Conservation (phyloP, 2,113 vertebrate genomes). For the Bolborhynchus lineola region DNA sequence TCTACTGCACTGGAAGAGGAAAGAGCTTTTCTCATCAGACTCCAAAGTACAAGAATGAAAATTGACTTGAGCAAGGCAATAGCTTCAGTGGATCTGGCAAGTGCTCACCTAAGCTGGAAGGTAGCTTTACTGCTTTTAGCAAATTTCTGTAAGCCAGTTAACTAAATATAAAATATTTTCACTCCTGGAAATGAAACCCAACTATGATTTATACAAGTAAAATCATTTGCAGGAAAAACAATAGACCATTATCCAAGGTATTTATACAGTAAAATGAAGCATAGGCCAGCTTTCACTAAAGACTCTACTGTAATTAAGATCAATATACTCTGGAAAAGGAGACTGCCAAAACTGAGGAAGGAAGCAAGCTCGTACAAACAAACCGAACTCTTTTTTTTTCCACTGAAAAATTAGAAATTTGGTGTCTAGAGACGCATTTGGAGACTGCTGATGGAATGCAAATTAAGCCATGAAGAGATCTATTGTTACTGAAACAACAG, state of each 20-base stretch:
- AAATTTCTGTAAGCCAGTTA: not conserved
- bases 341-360: not conserved
- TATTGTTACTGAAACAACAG: not conserved
- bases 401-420: not conserved
- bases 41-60: not conserved
- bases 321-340: not conserved
- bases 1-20: not conserved
- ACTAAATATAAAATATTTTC: not conserved
- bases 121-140: not conserved
- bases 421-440: not conserved
- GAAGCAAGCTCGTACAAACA: not conserved
- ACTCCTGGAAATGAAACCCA: not conserved
- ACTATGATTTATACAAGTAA: not conserved
- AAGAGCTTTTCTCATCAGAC: not conserved
- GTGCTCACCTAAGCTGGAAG: not conserved
- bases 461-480: not conserved
- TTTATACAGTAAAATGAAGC: not conserved
- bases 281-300: not conserved
- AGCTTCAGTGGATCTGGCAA: not conserved
- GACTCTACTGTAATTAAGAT: not conserved
- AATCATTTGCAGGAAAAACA: not conserved
- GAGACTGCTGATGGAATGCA: not conserved
- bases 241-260: not conserved
- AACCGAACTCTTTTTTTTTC: not conserved
- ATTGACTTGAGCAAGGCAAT: not conserved